Base-by-base conservation (phyloP, 2,113 vertebrate species). In the Ptyas mucosa region DNA sequence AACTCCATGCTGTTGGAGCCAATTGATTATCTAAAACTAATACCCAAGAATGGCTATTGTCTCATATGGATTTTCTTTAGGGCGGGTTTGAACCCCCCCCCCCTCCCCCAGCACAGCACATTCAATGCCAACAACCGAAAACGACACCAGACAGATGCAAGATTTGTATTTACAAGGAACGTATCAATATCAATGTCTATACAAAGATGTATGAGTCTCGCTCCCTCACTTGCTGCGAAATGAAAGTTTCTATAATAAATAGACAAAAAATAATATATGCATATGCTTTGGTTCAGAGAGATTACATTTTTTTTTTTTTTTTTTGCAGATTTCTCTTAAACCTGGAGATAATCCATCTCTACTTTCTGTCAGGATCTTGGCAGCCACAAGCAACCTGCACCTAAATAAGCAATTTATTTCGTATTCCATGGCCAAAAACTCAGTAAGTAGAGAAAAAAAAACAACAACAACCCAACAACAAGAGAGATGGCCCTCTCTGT, bases 371-470 rank as follows among this genome's bases (percentile, higher is more conserved):
- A 51, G 51, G 26, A 88, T 88, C 51, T 53, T 54, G 14, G 75
- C 49, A 53, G 87, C 18, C 26, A 54, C 18, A 11, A 57, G 87
- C n/a, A n/a, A 23, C 15, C 54, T 21, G 87, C 29, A 34, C 24
- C 8, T 55, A 88, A 88, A 88, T 55, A 54, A 55, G n/a, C n/a
- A 39, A 55, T 53, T 88, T n/a, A 34, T 55, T 55, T 53, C 0
- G 53, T 81, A 81, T 39, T 53, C 51, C 52, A 21, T 34, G n/a
- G 87, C 52, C 87, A 34, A n/a, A 34, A 34, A 21, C 52, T 88
- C 29, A 55, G 52, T 21, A 39, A 39, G 18, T 29, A 21, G 8
- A 2, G 57, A 1, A 3, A 8, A 0, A 0, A 0, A 5, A 39
- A n/a, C n/a, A n/a, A n/a, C n/a, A n/a, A n/a, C n/a, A n/a, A 23